Evolutionary conservation across 1,140 invertebrate genomes (phyloP), one percentile per base, ranked within the genome.

Genomic region (Megathymus violae): DNA sequence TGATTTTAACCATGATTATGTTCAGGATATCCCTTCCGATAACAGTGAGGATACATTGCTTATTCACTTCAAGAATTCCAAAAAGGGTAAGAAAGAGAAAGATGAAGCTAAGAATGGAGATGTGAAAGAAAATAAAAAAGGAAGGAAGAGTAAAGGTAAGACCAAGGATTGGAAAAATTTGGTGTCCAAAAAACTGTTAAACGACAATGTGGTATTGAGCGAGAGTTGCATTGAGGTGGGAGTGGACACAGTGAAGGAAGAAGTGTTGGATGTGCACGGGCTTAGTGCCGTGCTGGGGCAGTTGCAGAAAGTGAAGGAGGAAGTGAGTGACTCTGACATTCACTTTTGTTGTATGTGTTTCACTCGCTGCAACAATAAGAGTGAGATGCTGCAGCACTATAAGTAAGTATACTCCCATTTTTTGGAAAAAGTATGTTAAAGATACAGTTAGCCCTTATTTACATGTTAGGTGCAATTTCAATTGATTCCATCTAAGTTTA

Each of bases 341-440:
- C 81, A 64, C 59, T 72, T 80, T 38, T 92, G 91, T 59, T 92
- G 91, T 44, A 82, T 89, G 9, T 92, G 91, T 58, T 84, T 89
- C 13, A 58, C 67, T n/a, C 76, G 82, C 60, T 85, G 67, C 25
- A 69, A 46, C 17, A 77, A 59, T 2, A 72, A 71, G 25, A 36
- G 27, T 11, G 78, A 83, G 15, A 79, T 91, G 68, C 40, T 91
- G 3, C 65, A 80, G 38, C 91, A 92, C 75, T 92, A 92, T 52
- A 91, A 76, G 91, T 92, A 73, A 64, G 71, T 67, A 43, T 62
- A 58, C 5, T 4, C 43, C 13, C 1, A 5, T 34, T n/a, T 48
- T 4, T 9, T 22, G 19, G 19, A 3, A n/a, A n/a, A n/a, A n/a
- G n/a, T n/a, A n/a, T n/a, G n/a, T n/a, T n/a, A n/a, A n/a, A n/a